Percentiles rank a stretch among this genome's conserved stretches.
Conservation (phyloP, 2,113 vertebrate genomes). For the Cinclus cinclus region DNA sequence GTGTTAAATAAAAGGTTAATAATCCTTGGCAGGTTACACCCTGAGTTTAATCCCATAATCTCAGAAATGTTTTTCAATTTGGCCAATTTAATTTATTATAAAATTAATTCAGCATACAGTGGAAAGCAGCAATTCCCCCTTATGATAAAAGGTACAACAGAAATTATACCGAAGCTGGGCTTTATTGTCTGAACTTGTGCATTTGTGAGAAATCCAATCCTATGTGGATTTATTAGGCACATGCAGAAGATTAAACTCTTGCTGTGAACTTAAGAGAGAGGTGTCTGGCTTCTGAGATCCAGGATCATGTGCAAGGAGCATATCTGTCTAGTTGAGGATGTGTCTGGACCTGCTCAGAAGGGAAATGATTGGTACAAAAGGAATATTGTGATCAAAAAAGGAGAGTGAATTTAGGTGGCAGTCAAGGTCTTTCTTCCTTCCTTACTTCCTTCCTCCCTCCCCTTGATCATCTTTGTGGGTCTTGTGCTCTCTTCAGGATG, state of each 20-base stretch:
- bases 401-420: background rate
- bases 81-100: background rate
- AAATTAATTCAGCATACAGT: background rate
- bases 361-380: background rate
- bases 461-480: too few relatives aligned
- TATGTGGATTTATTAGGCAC: background rate
- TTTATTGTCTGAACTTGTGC: rapidly evolving
- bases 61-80: background rate
- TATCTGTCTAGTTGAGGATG: background rate
- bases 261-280: background rate
- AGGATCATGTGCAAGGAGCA: background rate
- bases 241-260: background rate
- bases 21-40: background rate
- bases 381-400: background rate
- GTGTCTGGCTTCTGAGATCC: background rate
- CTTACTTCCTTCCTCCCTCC: background rate
- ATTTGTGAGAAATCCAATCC: background rate
- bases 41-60: background rate
- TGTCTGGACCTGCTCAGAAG: background rate
- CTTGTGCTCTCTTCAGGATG: background rate
- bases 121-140: background rate
- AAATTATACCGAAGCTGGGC: background rate
- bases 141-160: background rate
- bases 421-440: too few relatives aligned
- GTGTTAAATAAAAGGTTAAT: background rate